Evolutionary conservation across 1,140 invertebrate genomes (phyloP).

Genomic region (Diploscapter pachys): DNA sequence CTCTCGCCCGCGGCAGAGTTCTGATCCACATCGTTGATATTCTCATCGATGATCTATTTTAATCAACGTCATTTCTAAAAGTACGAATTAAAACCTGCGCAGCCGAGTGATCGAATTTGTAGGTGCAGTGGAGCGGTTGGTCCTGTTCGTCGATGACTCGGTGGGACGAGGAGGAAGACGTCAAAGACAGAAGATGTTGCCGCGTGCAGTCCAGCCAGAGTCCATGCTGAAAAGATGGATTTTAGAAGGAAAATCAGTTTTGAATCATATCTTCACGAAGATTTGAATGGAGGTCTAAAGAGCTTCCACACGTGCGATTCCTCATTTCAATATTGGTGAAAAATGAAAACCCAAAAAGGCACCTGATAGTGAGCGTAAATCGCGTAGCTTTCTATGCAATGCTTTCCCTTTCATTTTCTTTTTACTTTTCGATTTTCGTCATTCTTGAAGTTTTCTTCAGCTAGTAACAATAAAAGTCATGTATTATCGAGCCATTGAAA

Average conservation of each 20-base stretch:
- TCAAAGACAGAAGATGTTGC: slow-evolving; percentile 36
- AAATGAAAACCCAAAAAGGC: too few relatives aligned
- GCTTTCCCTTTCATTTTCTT: too few relatives aligned
- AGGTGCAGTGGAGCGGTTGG: slow-evolving; percentile 54
- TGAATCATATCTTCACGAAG: too few relatives aligned
- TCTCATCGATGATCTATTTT: slow-evolving; percentile 44
- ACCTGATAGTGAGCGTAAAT: too few relatives aligned
- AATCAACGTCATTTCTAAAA: slow-evolving; percentile 4
- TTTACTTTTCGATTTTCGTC: too few relatives aligned
- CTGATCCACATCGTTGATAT: slow-evolving; percentile 47
- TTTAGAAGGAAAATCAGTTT: background rate
- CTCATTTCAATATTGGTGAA: too few relatives aligned
- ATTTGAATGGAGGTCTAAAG: too few relatives aligned
- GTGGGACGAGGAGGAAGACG: slow-evolving; percentile 1
- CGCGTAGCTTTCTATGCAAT: too few relatives aligned
- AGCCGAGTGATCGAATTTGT: slow-evolving; percentile 54
- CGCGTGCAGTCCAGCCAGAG: slow-evolving; percentile 55
- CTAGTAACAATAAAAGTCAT: too few relatives aligned
- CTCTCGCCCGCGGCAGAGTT: slow-evolving; percentile 56
- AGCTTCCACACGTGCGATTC: too few relatives aligned
- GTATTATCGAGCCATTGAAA: too few relatives aligned
- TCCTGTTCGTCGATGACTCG: slow-evolving; percentile 35
- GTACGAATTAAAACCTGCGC: slow-evolving; percentile 30
- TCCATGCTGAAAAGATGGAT: slow-evolving; percentile 47
- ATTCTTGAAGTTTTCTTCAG: too few relatives aligned